Evolutionary conservation across 2,797 vertebrate species (phyloP).

Genomic region (Spinus olivaceus): DNA sequence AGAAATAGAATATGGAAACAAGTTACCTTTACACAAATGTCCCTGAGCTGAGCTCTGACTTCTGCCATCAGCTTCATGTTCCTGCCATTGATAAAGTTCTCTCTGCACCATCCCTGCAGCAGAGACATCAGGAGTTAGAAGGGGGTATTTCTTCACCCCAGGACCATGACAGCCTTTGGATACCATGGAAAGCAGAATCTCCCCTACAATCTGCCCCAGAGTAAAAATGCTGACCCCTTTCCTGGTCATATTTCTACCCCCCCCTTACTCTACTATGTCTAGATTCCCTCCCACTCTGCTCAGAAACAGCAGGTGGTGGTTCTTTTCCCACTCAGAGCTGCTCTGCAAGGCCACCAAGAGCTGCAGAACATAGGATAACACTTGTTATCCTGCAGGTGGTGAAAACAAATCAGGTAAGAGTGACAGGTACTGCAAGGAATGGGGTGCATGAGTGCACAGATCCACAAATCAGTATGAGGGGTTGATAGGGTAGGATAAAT

Average conservation of each 20-base stretch:
- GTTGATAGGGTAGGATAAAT: background rate
- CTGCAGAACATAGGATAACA: background rate
- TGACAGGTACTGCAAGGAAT: background rate
- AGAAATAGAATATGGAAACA: background rate
- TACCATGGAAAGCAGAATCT: background rate
- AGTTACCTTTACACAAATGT: constrained; percentile 93
- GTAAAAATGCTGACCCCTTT: background rate
- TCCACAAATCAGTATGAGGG: background rate
- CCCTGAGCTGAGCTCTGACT: constrained; percentile 88
- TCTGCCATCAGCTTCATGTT: constrained; percentile 92
- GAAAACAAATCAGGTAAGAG: background rate
- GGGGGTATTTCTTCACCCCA: background rate
- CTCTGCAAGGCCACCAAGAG: background rate
- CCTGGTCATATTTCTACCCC: background rate
- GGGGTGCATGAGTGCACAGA: background rate
- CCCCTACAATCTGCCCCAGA: background rate
- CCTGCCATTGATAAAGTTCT: constrained; percentile 93
- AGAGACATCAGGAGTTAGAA: background rate
- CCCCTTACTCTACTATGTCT: background rate
- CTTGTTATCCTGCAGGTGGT: background rate
- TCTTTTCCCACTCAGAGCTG: background rate
- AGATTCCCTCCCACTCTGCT: background rate
- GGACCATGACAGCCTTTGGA: background rate
- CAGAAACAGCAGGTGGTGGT: background rate
- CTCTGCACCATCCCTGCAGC: constrained; percentile 92